These are phyloP conservation scores for Naso thynnoides DNA, from an alignment of 2,797 vertebrate species.

Conservation along the genomic window DNA sequence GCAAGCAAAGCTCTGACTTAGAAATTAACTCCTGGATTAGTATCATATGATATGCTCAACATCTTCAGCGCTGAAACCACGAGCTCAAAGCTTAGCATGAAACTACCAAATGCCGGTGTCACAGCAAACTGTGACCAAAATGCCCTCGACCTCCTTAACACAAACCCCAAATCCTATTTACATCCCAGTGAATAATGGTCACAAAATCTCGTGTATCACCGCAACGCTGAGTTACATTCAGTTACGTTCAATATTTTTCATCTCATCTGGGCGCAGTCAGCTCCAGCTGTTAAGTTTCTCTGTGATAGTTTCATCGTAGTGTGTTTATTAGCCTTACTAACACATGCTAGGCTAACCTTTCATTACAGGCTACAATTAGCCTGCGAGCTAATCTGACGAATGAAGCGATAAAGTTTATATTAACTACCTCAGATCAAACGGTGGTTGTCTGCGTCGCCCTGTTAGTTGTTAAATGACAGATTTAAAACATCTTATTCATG, in stretches of 20 bases:
- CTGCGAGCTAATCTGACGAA: conserved; percentile 3
- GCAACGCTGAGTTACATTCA: background rate
- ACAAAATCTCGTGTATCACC: no score
- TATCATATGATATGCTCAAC: background rate
- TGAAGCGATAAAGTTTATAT: background rate
- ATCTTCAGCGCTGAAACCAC: background rate
- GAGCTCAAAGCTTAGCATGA: background rate
- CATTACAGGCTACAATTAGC: conserved; percentile 15
- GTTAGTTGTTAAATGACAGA: no score
- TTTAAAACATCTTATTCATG: conserved; percentile 9
- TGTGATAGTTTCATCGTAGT: background rate
- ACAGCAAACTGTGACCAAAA: no score
- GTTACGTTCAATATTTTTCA: background rate
- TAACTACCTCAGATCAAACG: conserved; percentile 8
- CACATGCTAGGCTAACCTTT: background rate
- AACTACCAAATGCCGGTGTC: no score
- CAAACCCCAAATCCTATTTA: no score
- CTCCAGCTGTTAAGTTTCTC: background rate
- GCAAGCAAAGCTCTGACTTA: conserved; percentile 7
- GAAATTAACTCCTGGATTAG: background rate
- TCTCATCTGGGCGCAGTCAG: background rate
- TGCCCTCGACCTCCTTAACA: no score
- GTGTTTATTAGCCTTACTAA: background rate
- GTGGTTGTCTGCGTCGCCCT: background rate
- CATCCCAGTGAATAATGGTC: no score